Base-by-base conservation (phyloP, 2,797 vertebrate species). In the Sus cebifrons region DNA sequence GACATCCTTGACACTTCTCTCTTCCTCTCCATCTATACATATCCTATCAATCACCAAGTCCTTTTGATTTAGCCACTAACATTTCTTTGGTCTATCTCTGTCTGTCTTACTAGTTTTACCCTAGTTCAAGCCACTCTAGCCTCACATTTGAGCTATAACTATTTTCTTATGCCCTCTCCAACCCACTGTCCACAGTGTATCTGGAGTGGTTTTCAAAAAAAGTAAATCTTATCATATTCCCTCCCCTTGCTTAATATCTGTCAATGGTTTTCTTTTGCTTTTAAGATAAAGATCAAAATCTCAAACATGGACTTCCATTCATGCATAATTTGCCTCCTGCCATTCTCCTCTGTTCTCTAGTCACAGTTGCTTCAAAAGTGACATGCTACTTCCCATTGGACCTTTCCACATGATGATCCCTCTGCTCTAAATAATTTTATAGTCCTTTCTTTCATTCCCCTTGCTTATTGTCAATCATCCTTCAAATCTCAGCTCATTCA, bases 241-340 rank as follows among this genome's bases (percentile, higher is more conserved):
- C 3, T 73, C 2, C 6, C 44, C 15, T 6, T 86, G 20, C 14
- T 25, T 32, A 67, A 79, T 17, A 86, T 6, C n/a, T 44, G 44
- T 67, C 65, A 73, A 60, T 27, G 54, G 15, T 25, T 82, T 68
- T 23, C 13, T 75, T 75, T 86, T 70, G 25, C 14, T 91, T 71
- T 58, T 86, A n/a, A 68, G 32, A 73, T 68, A 93, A 77, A 74
- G 12, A 82, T 75, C 9, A 91, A 91, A 86, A 68, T 60, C 71
- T 25, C 73, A 93, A 60, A 86, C 15, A n/a, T 20, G 44, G 10
- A 70, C 79, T 65, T n/a, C 6, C 44, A 23, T 52, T 52, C 40
- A 73, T 44, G 25, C 25, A 62, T 79, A 73, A 89, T 89, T 73
- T 73, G 27, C 65, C 10, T 77, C 79, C 20, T 77, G 27, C 16